Evolutionary conservation across 2,888 invertebrate species (phyloP), one percentile per base, ranked within the genome.

Genomic region (Mimumesa dahlbomi): DNA sequence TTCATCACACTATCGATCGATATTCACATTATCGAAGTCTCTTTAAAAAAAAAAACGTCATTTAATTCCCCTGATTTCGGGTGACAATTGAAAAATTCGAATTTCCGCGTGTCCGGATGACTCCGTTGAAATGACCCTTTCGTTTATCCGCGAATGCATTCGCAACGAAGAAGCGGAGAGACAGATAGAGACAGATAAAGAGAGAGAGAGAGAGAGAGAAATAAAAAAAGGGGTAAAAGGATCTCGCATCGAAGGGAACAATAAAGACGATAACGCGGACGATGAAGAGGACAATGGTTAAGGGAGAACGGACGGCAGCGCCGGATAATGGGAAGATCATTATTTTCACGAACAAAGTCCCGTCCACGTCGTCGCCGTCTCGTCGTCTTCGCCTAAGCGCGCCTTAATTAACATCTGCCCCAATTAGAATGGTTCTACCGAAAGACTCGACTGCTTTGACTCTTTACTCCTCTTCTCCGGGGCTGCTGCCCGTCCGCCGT

Each of bases 341-440:
- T 87, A 87, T 87, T 87, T 87, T 83, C 84, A 70, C 82, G 86
- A 86, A 87, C 85, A 85, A 86, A 85, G 87, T 87, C 84, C 82
- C 79, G 84, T 82, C 85, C 79, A 75, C 77, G 78, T 82, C 84
- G 81, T 74, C 77, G 79, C 67, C 79, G 81, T 64, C 71, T 57
- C 69, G 77, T 61, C 77, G 77, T 62, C 77, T 72, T 75, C 62
- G 67, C 75, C 80, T 79, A 75, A 81, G 73, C 79, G 81, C 56
- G 73, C 76, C 83, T 85, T 85, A 85, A 85, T 85, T 85, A 85
- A 84, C 85, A 84, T 81, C 84, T 70, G 85, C 71, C 84, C 84
- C 84, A 84, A 85, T 85, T 85, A 84, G 80, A 78, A 72, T 49
- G 79, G 63, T 57, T 71, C 75, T 56, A 63, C 66, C 77, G 66